Base-by-base conservation (phyloP, 2,113 vertebrate species). In the Odocoileus virginianus region DNA sequence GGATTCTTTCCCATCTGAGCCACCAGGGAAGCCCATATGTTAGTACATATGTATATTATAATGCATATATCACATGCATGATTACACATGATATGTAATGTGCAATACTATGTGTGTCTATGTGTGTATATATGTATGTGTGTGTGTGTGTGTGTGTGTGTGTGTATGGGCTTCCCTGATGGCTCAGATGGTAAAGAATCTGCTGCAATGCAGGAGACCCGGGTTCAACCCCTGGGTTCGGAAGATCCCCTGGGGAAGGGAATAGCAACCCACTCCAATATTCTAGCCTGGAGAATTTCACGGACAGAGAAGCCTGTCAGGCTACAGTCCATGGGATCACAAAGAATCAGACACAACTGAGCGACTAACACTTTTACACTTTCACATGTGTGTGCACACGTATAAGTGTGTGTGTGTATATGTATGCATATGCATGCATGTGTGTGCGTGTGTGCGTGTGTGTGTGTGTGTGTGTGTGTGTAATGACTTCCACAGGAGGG, bases 381-480 rank as follows among this genome's bases (percentile, higher is more conserved):
- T 71, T 71, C 40, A 76, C 13, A 43, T 43, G 25, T 16, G 74
- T 78, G 25, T 78, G 25, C 19, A 71, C 19, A 4, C 25, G 12
- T 74, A 23, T 74, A 74, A 28, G 74, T 47, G 40, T 78, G 25
- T 28, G 74, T 78, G 25, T 78, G 0, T 45, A 11, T 28, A 15
- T 28, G 25, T 50, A 0, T 81, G 78, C 21, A 28, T 50, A 2
- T 50, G 16, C 15, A 30, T 43, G 71, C 36, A 36, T 4, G 2
- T 27, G 25, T n/a, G 33, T 64, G 30, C 15, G 14, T 64, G 0
- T n/a, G 6, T 64, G 2, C 15, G 10, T 33, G n/a, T n/a, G n/a
- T 28, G 25, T 7, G 2, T 3, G 16, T n/a, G 36, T 19, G 1
- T 6, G 8, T n/a, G 12, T 9, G 28, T 5, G 7, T 17, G 54